Conservation (phyloP, 1,140 invertebrate genomes). For the Neodiprion lecontei region DNA sequence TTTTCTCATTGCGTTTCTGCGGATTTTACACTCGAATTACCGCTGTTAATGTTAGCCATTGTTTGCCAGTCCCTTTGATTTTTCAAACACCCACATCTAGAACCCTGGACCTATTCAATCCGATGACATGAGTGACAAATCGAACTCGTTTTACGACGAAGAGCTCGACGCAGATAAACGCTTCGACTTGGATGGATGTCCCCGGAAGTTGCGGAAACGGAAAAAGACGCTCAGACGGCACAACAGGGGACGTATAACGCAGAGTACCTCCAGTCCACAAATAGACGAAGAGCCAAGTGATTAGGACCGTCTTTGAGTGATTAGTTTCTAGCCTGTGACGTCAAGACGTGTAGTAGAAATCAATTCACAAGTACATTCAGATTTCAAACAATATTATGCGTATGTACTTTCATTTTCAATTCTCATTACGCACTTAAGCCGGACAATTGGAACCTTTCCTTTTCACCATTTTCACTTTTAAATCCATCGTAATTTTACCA, state of each 20-base stretch:
- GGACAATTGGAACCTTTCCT: too few species aligned
- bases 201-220: slow-evolving; percentile 4
- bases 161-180: not conserved
- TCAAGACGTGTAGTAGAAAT: too few species aligned
- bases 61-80: not conserved
- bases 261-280: not conserved
- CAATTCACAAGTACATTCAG: too few species aligned
- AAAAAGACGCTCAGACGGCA: not conserved
- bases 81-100: not conserved
- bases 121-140: not conserved
- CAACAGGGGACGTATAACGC: not conserved
- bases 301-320: not conserved
- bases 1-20: too few species aligned
- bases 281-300: not conserved
- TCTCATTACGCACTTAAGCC: too few species aligned
- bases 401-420: too few species aligned
- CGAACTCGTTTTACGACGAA: not conserved
- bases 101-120: not conserved
- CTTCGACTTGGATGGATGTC: slow-evolving; percentile 5
- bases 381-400: too few species aligned
- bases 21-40: too few species aligned
- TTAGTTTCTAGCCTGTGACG: not conserved
- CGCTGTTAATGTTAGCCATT: too few species aligned
- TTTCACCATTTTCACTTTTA: too few species aligned
- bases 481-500: too few species aligned